Evolutionary conservation across 1,140 invertebrate genomes (phyloP), one percentile per base, ranked within the genome.

Genomic region (Pseudomyrmex cubaensis): DNA sequence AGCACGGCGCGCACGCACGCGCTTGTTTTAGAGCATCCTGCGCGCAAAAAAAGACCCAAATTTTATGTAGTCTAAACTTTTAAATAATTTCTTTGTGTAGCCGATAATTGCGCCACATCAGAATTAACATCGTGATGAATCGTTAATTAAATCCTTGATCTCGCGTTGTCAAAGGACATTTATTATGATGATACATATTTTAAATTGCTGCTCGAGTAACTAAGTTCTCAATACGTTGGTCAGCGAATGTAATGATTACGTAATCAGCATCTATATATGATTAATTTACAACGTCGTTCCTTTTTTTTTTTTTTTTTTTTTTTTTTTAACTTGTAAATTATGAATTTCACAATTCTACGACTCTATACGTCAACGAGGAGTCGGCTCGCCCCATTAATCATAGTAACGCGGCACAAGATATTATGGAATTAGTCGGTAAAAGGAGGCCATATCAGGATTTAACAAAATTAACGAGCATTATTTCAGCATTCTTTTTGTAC

Each of bases 251-350:
- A 77, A 52, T 52, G 35, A 77, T 80, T 80, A 59, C 76, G 54
- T 70, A 80, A 78, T 78, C 76, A 44, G 22, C 13, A 44, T 54
- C 35, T 35, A 35, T 70, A 59, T 35, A 17, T 70, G 70, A 80
- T 80, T 54, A 70, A 80, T 80, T 80, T 44, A 80, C 59, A 80
- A 80, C 35, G 35, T 35, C 35, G 35, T 35, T 35, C 0, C 67
- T 48, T 20, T 35, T 44, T 59, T 80, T 64, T 54, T 78, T 78
- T 70, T 52, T 54, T 80, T 80, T 70, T 54, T 50, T 48, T n/a
- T n/a, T n/a, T n/a, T n/a, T n/a, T n/a, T n/a, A n/a, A n/a, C n/a
- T 80, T 80, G 50, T 80, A 80, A 80, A 80, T 80, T 80, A 80
- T 80, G 66, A 80, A 80, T 80, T 80, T 80, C 76, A 54, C 66